Evolutionary conservation across 2,113 vertebrate species (phyloP).

Genomic region (Polypterus senegalus): DNA sequence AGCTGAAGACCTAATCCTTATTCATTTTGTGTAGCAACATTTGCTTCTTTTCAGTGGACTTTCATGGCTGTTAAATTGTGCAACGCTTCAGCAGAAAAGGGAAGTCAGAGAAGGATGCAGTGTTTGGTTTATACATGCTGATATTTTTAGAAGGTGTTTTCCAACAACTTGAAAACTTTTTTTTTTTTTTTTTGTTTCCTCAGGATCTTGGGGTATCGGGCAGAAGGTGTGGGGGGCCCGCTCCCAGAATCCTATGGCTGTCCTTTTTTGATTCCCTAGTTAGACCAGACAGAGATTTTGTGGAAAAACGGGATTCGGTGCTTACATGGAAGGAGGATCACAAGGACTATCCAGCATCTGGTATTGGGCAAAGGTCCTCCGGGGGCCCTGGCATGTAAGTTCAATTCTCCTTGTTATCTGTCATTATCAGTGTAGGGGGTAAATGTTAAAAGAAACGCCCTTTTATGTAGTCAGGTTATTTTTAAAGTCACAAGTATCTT

Average conservation of each 20-base stretch:
- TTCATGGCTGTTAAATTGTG: too few species aligned
- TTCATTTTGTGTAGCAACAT: too few species aligned
- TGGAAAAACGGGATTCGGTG: slow-evolving; percentile 44
- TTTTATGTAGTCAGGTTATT: too few species aligned
- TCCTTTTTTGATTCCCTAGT: slow-evolving; percentile 63
- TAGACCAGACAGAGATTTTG: slow-evolving; percentile 57
- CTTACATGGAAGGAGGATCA: slow-evolving; percentile 45
- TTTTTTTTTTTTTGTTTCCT: neutral
- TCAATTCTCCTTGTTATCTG: neutral
- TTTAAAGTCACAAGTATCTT: too few species aligned
- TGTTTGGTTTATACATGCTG: too few species aligned
- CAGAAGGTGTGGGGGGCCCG: slow-evolving; percentile 65
- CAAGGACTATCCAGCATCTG: slow-evolving; percentile 46
- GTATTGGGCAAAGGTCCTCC: slow-evolving; percentile 55
- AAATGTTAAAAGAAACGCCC: too few species aligned
- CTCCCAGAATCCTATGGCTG: slow-evolving; percentile 48
- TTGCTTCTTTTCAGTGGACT: too few species aligned
- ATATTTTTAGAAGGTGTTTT: too few species aligned
- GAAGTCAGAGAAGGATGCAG: neutral
- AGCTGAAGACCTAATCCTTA: too few species aligned
- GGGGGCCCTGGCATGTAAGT: slow-evolving; percentile 68
- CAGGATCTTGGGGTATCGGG: slow-evolving; percentile 62
- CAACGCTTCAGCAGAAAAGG: neutral
- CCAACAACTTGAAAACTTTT: too few species aligned
- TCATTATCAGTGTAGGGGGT: too few species aligned